These are phyloP conservation scores for Styela plicata DNA, from an alignment of 23 tunicate genomes.

Conservation along the genomic window DNA sequence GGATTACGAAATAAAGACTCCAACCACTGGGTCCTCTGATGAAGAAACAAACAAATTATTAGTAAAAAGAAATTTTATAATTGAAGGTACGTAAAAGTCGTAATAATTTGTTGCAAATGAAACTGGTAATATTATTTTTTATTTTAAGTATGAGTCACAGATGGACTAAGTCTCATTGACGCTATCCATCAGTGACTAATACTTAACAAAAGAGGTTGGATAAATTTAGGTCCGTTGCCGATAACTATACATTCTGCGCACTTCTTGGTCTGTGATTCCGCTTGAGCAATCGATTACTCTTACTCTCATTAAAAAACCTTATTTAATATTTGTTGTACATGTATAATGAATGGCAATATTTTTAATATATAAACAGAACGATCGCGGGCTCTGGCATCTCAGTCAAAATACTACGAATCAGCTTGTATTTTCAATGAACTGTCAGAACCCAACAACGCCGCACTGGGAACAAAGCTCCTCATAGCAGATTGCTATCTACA, in stretches of 20 bases:
- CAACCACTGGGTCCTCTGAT: not conserved
- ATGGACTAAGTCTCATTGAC: too few relatives aligned
- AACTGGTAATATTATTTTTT: too few relatives aligned
- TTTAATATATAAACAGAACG: not conserved
- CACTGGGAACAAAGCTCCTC: not conserved
- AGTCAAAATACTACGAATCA: not conserved
- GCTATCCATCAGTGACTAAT: too few relatives aligned
- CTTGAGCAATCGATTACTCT: not conserved
- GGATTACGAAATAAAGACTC: not conserved
- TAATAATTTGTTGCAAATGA: too few relatives aligned
- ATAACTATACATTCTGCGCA: not conserved
- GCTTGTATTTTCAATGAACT: not conserved
- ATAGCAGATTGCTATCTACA: constrained; percentile 1
- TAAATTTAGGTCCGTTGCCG: too few relatives aligned
- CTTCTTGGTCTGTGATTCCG: not conserved
- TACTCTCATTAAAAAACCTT: too few relatives aligned
- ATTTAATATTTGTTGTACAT: too few relatives aligned
- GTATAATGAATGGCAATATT: not conserved
- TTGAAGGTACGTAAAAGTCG: not conserved
- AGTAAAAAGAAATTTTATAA: not conserved
- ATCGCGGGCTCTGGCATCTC: not conserved
- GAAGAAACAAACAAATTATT: not conserved
- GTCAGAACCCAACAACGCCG: not conserved
- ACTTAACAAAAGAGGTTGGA: too few relatives aligned
- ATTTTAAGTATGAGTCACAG: too few relatives aligned